Base-by-base conservation (phyloP, 2,113 vertebrate genomes). In the Gobio gobio region DNA sequence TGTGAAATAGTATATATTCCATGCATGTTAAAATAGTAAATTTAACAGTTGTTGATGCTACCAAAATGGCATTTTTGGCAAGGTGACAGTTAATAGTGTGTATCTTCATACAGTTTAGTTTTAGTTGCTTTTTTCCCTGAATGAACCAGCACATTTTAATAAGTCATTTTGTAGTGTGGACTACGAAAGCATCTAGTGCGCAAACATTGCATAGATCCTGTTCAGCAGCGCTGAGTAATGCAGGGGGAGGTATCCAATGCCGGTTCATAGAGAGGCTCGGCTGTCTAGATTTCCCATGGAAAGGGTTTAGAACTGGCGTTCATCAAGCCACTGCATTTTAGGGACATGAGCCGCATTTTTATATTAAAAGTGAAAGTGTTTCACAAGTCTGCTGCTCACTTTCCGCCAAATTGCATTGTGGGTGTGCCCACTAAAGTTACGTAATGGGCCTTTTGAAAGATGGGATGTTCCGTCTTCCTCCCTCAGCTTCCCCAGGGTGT, bases 191-290 rank as follows among this genome's bases (percentile, higher is more conserved):
- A 78, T 78, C 18, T 58, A n/a, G 49, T 81, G 61, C 18, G 43
- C 43, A 81, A 66, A 81, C 78, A 66, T 51, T 81, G 36, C 7
- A 2, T 26, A 49, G 47, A 76, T 76, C 24, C 73, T 63, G 59
- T 45, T 81, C 24, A 51, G 24, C 45, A 29, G 78, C 45, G 10
- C 22, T 81, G 43, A 63, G 77, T 79, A 79, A 63, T 63, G 22
- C 58, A 63, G 58, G 40, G 58, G 12, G 1, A 43, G 76, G 10
- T 24, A 59, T 43, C 76, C 36, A n/a, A 61, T 61, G 7, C 75
- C 33, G 20, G 22, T 79, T 79, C 77, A 26, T 26, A 18, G 18
- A 18, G 14, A 63, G 58, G 40, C 40, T 3, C 8, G 10, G 40
- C 58, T 45, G 40, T 79, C n/a, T 29, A 29, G 14, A 45, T 61